Conservation (phyloP, 2,113 vertebrate species). For the Cercopithecus mona region DNA sequence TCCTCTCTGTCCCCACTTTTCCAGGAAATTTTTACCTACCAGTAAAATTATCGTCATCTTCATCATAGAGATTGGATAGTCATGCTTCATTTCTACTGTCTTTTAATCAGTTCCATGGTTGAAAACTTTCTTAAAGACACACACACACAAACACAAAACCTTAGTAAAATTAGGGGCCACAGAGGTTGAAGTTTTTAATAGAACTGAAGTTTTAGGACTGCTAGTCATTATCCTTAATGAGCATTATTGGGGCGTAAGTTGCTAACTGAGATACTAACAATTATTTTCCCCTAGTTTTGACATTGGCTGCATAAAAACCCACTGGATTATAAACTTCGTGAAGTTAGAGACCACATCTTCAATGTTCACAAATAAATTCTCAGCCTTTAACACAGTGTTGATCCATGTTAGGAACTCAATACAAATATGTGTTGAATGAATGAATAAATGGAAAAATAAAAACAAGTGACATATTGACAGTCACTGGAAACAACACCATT, state of each 20-base stretch:
- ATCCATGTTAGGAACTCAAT: not conserved
- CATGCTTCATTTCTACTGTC: not conserved
- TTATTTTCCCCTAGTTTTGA: not conserved
- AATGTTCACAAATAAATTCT: not conserved
- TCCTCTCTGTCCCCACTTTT: not conserved
- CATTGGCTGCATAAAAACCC: not conserved
- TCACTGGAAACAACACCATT: not conserved
- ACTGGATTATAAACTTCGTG: not conserved
- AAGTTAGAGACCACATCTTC: not conserved
- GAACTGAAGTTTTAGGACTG: not conserved
- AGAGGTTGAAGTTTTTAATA: not conserved
- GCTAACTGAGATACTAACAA: not conserved
- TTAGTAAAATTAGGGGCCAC: not conserved
- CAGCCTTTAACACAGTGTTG: not conserved
- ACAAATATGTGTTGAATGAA: not conserved
- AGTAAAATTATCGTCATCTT: not conserved
- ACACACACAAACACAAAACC: not conserved
- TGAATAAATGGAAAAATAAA: not conserved
- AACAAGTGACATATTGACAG: not conserved
- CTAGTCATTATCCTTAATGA: not conserved
- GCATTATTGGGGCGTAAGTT: not conserved
- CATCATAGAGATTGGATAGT: not conserved
- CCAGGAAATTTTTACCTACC: slow-evolving; percentile 19
- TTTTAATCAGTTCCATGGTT: not conserved
- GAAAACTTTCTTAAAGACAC: slow-evolving; percentile 33